Base-by-base conservation (phyloP, 2,113 vertebrate genomes). In the Struthidea cinerea region DNA sequence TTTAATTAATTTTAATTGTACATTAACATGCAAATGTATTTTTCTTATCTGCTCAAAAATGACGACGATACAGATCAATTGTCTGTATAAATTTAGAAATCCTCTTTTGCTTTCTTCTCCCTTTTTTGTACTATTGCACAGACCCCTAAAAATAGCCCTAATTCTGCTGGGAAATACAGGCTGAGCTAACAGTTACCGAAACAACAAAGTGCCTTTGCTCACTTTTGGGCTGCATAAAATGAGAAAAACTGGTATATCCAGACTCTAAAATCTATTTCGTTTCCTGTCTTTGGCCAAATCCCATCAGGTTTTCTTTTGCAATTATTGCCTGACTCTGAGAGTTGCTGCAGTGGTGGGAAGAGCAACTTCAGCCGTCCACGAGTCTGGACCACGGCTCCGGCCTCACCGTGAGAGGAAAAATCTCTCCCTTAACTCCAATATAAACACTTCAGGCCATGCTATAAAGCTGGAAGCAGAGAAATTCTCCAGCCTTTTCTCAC, bases 11-110 rank as follows among this genome's bases (percentile, higher is more conserved):
- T 89, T 67, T 63, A 82, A 70, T 77, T 68, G 83, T 35, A 89
- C 92, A 95, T 93, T 93, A 96, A 41, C 69, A 90, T 59, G 73
- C 47, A 93, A 92, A 96, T 93, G 68, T 78, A 77, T 90, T 95
- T 96, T 96, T 75, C 85, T 95, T 96, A 90, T 96, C 85, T 87
- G 21, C 73, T 60, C 9, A 47, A 75, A 96, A 96, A 75, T 14
- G 76, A 30, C 0, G 1, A 46, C 0, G 52, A 93, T 95, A 87
- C 44, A 92, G 87, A 96, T 93, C 94, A 75, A 93, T 75, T 87
- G 79, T 41, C 76, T 64, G 80, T 63, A 41, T 93, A 97, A 94
- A 90, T 92, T 92, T 89, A 97, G 93, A 96, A 94, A 93, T 50
- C 41, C 50, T 96, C 35, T 70, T 90, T 53, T 76, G 49, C 32